Conservation (phyloP, 2,888 invertebrate species). For the Pseudoips prasinana region DNA sequence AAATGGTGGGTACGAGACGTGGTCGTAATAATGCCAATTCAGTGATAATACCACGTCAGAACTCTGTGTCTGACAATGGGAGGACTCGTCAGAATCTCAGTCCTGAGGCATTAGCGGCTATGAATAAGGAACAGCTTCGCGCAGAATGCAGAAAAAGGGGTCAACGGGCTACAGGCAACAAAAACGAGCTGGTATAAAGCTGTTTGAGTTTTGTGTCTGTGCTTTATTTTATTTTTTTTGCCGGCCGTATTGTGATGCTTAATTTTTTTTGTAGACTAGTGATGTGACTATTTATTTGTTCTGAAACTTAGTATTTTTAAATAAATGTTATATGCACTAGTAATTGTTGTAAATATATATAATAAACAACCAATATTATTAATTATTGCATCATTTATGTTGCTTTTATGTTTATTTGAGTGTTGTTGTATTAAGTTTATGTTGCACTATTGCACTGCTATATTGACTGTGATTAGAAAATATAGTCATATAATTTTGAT, state of each 20-base stretch:
- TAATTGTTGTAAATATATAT: constrained; percentile 24
- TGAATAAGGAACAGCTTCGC: constrained; percentile 87
- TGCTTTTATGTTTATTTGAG: constrained; percentile 22
- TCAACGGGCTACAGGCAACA: constrained; percentile 86
- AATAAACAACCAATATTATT: constrained; percentile 26
- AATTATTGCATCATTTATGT: constrained; percentile 27
- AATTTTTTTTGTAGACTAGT: constrained; percentile 37
- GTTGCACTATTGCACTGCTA: constrained; percentile 15
- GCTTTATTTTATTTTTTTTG: constrained; percentile 58
- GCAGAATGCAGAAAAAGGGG: constrained; percentile 86
- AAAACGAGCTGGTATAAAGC: constrained; percentile 85
- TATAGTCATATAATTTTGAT: too few species aligned
- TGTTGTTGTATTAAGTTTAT: constrained; percentile 5
- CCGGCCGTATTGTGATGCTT: constrained; percentile 61
- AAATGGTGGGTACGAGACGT: constrained; percentile 70
- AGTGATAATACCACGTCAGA: constrained; percentile 66
- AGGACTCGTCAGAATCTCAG: constrained; percentile 68
- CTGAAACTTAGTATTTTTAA: constrained; percentile 6
- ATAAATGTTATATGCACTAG: constrained; percentile 23
- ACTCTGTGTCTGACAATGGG: constrained; percentile 68
- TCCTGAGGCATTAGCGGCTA: constrained; percentile 78
- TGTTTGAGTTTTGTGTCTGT: constrained; percentile 64
- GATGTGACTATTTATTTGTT: constrained; percentile 21
- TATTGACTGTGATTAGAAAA: constrained; percentile 1
- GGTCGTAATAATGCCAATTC: constrained; percentile 70